Percentiles rank a stretch among this genome's conserved stretches.
Evolutionary conservation across 1,140 invertebrate genomes (phyloP).

Genomic region (Nebria ingens): DNA sequence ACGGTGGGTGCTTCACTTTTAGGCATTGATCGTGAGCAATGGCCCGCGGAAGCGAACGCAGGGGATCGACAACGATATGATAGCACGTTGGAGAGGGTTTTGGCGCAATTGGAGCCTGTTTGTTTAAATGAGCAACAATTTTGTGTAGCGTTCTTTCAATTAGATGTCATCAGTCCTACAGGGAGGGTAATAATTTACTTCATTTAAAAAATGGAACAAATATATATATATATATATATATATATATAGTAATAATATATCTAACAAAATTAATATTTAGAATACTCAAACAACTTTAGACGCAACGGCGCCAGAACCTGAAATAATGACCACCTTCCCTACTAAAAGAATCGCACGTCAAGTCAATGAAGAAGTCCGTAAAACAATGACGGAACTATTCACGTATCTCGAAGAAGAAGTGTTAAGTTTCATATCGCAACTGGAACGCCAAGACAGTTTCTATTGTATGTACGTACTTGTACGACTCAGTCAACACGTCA

Average conservation of each 20-base stretch:
- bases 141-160: constrained; percentile 86
- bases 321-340: constrained; percentile 27
- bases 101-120: constrained; percentile 82
- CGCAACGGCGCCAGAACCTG: constrained; percentile 29
- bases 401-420: constrained; percentile 76
- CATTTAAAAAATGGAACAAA: too few relatives aligned
- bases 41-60: constrained; percentile 43
- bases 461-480: constrained; percentile 90
- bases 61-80: constrained; percentile 51
- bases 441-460: constrained; percentile 83
- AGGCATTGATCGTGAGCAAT: constrained; percentile 48
- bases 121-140: constrained; percentile 94
- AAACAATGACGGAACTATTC: constrained; percentile 83
- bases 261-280: constrained; percentile 18
- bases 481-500: constrained; percentile 77
- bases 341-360: constrained; percentile 56
- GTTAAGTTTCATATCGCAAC: constrained; percentile 69
- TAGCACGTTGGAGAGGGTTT: constrained; percentile 64
- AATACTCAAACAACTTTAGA: constrained; percentile 45
- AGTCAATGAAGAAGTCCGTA: constrained; percentile 66
- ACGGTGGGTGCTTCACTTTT: constrained; percentile 34
- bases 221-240: neutral
- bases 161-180: constrained; percentile 52
- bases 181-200: constrained; percentile 17
- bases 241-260: too few relatives aligned